Percentiles rank a stretch among this genome's conserved stretches.
phyloP scores from a whole-genome alignment of 1,140 invertebrate genomes.

The Ptiloglossa arizonensis region DNA sequence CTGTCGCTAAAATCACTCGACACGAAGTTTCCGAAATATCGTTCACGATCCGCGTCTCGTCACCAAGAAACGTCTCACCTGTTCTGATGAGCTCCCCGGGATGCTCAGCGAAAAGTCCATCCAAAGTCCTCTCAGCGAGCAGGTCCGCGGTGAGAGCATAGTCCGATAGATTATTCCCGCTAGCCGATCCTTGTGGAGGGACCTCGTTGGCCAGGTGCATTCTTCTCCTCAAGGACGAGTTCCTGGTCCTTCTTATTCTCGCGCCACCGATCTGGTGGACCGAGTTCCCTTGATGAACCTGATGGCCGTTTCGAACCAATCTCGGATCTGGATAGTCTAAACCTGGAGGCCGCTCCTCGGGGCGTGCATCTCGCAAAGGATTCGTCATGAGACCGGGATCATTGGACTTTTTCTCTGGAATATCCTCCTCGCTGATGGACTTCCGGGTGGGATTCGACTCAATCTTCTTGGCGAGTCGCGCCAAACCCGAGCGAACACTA shows the following conservation, averaged over 20 bases:
- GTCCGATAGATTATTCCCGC: conserved; percentile 89
- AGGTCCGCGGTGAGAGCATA: conserved; percentile 88
- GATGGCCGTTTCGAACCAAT: conserved; percentile 63
- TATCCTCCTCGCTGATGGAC: conserved; percentile 22
- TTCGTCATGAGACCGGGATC: conserved; percentile 77
- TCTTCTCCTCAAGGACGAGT: conserved; percentile 74
- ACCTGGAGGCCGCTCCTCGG: conserved; percentile 78
- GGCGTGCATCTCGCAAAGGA: conserved; percentile 78
- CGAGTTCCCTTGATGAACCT: conserved; percentile 67
- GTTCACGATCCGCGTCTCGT: too few species aligned
- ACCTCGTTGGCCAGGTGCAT: conserved; percentile 79
- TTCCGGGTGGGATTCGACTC: conserved; percentile 29
- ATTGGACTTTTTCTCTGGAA: conserved; percentile 35
- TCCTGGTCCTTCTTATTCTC: conserved; percentile 71
- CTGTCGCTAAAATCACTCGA: too few species aligned
- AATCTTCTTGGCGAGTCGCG: conserved; percentile 31
- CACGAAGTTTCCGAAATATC: too few species aligned
- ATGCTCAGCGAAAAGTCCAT: conserved; percentile 92
- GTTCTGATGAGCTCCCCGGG: conserved; percentile 96
- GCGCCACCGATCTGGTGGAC: conserved; percentile 63
- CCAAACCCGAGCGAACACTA: not conserved
- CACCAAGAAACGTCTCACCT: conserved; percentile 74
- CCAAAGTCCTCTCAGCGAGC: conserved; percentile 91
- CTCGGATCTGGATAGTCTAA: conserved; percentile 75
- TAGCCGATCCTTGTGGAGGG: conserved; percentile 76